phyloP scores from a whole-genome alignment of 2,797 vertebrate species.

The Caiman crocodilus region DNA sequence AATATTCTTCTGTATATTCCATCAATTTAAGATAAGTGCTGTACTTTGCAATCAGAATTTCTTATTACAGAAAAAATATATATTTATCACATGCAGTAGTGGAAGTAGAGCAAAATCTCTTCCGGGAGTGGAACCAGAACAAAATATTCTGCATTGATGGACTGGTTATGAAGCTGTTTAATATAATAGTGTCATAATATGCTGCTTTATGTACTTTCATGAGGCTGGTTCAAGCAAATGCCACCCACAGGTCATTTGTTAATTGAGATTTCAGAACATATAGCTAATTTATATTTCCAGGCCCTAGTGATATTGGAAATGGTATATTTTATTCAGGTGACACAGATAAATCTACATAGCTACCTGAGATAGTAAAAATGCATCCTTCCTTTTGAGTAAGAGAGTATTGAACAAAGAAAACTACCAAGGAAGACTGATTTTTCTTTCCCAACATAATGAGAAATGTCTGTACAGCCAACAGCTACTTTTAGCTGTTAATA shows the following conservation, averaged over 20 bases:
- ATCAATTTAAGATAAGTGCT: rapidly evolving
- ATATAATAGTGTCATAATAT: neutral
- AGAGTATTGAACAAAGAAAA: neutral
- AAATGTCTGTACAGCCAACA: neutral
- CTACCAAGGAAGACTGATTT: neutral
- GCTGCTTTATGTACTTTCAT: slow-evolving; percentile 16
- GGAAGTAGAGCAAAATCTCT: neutral
- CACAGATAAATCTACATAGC: neutral
- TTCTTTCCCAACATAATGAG: neutral
- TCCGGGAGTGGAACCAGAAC: neutral
- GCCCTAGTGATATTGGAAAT: neutral
- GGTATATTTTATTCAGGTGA: neutral
- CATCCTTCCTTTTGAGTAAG: neutral
- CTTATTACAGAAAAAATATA: neutral
- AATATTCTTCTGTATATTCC: rapidly evolving
- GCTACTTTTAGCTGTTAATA: neutral
- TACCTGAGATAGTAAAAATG: rapidly evolving
- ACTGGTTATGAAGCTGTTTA: slow-evolving; percentile 7
- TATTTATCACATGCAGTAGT: rapidly evolving
- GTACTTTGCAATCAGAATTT: neutral
- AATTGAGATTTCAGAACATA: slow-evolving; percentile 37
- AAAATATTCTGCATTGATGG: neutral
- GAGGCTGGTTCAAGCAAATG: neutral
- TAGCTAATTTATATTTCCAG: slow-evolving; percentile 2
- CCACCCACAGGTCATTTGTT: slow-evolving; percentile 38